Conservation (phyloP, 2,888 invertebrate species). For the Crossocerus cetratus region DNA sequence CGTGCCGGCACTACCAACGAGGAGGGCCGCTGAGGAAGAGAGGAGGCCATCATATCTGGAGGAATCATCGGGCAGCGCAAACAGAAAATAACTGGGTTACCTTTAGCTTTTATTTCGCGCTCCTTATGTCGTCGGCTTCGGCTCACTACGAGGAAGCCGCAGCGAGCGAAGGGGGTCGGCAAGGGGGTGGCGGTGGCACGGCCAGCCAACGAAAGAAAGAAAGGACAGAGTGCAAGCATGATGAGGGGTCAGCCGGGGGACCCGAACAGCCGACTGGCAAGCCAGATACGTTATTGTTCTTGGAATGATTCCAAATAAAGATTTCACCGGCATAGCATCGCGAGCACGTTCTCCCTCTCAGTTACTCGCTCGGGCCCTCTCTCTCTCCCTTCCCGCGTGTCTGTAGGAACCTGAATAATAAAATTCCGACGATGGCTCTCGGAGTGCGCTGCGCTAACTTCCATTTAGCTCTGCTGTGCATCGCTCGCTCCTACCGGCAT, state of each 20-base stretch:
- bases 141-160: conserved; percentile 16
- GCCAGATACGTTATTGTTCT: conserved; percentile 75
- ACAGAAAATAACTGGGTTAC: conserved; percentile 77
- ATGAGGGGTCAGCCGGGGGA: conserved; percentile 34
- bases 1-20: conserved; percentile 76
- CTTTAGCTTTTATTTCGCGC: conserved; percentile 74
- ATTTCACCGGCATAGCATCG: conserved; percentile 69
- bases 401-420: conserved; percentile 75
- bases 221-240: conserved; percentile 20
- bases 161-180: background rate
- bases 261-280: too few relatives aligned
- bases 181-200: conserved; percentile 25
- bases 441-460: conserved; percentile 56
- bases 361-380: too few relatives aligned
- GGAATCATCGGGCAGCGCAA: conserved; percentile 69
- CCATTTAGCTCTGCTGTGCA: conserved; percentile 61
- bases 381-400: conserved; percentile 6
- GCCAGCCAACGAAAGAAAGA: conserved; percentile 19
- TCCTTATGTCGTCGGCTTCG: conserved; percentile 47
- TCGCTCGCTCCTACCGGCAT: conserved; percentile 12
- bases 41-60: conserved; percentile 69
- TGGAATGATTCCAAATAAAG: conserved; percentile 77
- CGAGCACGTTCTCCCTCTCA: too few relatives aligned
- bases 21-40: conserved; percentile 48
- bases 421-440: conserved; percentile 65